These are phyloP conservation scores for Auanema freiburgensis DNA, from an alignment of 2,888 invertebrate species.

Conservation along the genomic window DNA sequence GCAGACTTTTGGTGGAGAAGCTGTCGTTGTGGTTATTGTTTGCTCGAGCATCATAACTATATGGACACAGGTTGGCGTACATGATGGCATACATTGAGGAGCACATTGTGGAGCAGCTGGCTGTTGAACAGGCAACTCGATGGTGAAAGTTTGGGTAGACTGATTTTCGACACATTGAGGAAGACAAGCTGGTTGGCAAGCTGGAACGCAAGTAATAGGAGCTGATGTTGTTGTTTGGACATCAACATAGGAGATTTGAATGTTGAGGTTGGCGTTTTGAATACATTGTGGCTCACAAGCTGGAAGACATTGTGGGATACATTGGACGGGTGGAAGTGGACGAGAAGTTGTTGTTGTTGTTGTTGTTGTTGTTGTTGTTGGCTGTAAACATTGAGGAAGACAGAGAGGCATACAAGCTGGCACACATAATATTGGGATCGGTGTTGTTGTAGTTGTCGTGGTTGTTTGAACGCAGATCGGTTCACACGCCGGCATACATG, in stretches of 20 bases:
- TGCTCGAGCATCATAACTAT: background rate
- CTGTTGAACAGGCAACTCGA: background rate
- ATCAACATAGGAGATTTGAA: constrained; percentile 5
- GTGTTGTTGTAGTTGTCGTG: constrained; percentile 14
- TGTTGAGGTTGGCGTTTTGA: constrained; percentile 15
- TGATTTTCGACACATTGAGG: constrained; percentile 23
- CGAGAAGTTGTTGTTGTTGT: background rate
- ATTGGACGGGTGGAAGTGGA: constrained; percentile 24
- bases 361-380: background rate
- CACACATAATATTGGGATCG: constrained; percentile 14
- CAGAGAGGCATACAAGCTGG: constrained; percentile 32
- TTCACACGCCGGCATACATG: constrained; percentile 34
- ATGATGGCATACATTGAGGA: constrained; percentile 3
- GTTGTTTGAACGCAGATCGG: constrained; percentile 24
- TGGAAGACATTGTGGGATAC: constrained; percentile 30
- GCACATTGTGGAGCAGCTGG: background rate
- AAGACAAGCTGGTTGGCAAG: constrained; percentile 35
- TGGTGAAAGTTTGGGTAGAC: background rate
- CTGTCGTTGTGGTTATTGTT: constrained; percentile 17
- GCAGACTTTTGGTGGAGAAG: constrained; percentile 20
- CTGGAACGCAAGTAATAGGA: constrained; percentile 24
- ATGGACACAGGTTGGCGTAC: background rate
- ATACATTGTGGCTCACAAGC: constrained; percentile 30
- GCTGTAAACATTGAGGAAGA: constrained; percentile 31
- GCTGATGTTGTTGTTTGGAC: constrained; percentile 22